phyloP scores from a whole-genome alignment of 2,888 invertebrate genomes.

The Mesoligia furuncula region DNA sequence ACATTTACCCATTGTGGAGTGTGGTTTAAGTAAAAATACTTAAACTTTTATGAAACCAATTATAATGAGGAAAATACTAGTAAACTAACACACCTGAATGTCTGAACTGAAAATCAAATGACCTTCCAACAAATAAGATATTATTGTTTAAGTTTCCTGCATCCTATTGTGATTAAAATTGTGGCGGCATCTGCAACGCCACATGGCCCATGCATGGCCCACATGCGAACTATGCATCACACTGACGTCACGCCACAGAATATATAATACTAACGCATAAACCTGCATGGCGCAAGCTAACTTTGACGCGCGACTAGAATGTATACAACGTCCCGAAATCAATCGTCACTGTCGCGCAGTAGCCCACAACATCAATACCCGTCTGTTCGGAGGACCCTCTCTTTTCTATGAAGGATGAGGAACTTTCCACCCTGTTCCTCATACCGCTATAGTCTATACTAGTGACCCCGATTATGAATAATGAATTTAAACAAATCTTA shows the following conservation, averaged over 20 bases:
- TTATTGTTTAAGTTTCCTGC: constrained; percentile 6
- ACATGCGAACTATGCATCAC: not conserved
- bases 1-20: not conserved
- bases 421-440: not conserved
- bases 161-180: constrained; percentile 16
- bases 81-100: not conserved
- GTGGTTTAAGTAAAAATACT: not conserved
- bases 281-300: not conserved
- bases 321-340: too few species aligned
- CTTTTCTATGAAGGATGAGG: not conserved
- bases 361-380: not conserved
- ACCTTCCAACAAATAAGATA: constrained; percentile 8
- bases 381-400: not conserved
- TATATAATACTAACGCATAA: not conserved
- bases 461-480: too few species aligned
- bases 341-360: not conserved
- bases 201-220: not conserved
- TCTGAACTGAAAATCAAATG: constrained; percentile 9
- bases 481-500: too few species aligned
- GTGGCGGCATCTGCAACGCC: not conserved
- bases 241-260: not conserved
- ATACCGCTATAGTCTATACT: too few species aligned
- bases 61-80: constrained; percentile 19
- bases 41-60: not conserved
- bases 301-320: not conserved